Base-by-base conservation (phyloP, 2,113 vertebrate species). In the Nothobranchius kuhntae region DNA sequence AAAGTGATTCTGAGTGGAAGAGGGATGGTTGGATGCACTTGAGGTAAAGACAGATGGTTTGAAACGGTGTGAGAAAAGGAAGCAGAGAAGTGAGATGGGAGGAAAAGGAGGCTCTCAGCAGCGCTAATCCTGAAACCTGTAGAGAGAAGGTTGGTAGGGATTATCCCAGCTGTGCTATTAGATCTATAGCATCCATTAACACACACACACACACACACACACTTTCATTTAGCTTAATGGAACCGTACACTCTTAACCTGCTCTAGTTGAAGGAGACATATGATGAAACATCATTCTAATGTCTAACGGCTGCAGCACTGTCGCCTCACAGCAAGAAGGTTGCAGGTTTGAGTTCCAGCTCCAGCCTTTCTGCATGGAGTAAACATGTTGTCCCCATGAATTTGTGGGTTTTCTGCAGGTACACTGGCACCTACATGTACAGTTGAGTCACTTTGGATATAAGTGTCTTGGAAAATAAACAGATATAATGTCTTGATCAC, bases 111-210 rank as follows among this genome's bases (percentile, higher is more conserved):
- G 76, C 75, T 83, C 68, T 45, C 70, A 69, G 52, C 75, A 69
- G 55, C 40, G 8, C 64, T 84, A 89, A 85, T 84, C 80, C 81
- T 38, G 54, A 76, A 83, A 87, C 81, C 87, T 87, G 82, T 71
- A 68, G 71, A 79, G 76, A 76, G 77, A 85, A 76, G 73, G 81
- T 87, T 86, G 78, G 66, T 77, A 74, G 71, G 75, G 85, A 83
- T 86, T 80, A 83, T 80, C 76, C 48, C 67, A 52, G 56, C 75
- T 79, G 77, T 64, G 68, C 67, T 79, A 77, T 85, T 77, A 79
- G 79, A n/a, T 78, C 62, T 53, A n/a, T 69, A 61, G 61, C 38
- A 61, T 80, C 73, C 42, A 58, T 73, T 73, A 72, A 46, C 26
- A 63, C 58, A 71, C 70, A 65, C 62, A 67, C 17, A 53, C 57